Evolutionary conservation across 2,797 vertebrate genomes (phyloP), one percentile per base, ranked within the genome.

Genomic region (Enoplosus armatus): DNA sequence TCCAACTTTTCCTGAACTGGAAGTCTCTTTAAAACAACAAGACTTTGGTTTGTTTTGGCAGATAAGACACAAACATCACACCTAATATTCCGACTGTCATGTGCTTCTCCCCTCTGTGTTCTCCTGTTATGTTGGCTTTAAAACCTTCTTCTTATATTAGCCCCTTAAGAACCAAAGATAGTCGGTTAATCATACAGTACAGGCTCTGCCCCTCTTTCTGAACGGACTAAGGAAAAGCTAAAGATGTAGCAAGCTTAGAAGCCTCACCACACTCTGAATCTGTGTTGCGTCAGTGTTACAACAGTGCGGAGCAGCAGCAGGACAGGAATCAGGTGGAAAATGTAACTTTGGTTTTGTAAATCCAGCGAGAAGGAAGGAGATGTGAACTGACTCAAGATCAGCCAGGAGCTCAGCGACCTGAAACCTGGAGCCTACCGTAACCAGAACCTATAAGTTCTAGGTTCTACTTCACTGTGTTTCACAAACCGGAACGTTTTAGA

Each of bases 131-230:
- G 29, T 85, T 79, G 81, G 79, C 81, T 90, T 88, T 83, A 87
- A 80, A 73, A 45, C 37, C 24, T 3, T 55, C 62, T 10, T 8
- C 71, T 70, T 58, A 26, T 72, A 11, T 69, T 26, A 2, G 22
- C 72, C 60, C 68, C 54, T 58, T 53, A 66, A 85, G 77, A 91
- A 92, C 93, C 93, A 94, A 94, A 94, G 93, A 91, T 68, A 11
- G 71, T 89, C 79, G 80, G 87, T 88, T 82, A 24, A 72, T 29
- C 73, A n/a, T 1, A 2, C 31, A 41, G 31, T 26, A 16, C 29
- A 47, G 31, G 24, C 63, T 58, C 53, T 0, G 41, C 5, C 72
- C 51, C 16, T 37, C 6, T 37, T 56, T 47, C 51, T 35, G 43
- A 43, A 26, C 45, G 58, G 33, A 71, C 58, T 35, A 55, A 51